Evolutionary conservation across 2,888 invertebrate genomes (phyloP), one percentile per base, ranked within the genome.

Genomic region (Bombylius discolor): DNA sequence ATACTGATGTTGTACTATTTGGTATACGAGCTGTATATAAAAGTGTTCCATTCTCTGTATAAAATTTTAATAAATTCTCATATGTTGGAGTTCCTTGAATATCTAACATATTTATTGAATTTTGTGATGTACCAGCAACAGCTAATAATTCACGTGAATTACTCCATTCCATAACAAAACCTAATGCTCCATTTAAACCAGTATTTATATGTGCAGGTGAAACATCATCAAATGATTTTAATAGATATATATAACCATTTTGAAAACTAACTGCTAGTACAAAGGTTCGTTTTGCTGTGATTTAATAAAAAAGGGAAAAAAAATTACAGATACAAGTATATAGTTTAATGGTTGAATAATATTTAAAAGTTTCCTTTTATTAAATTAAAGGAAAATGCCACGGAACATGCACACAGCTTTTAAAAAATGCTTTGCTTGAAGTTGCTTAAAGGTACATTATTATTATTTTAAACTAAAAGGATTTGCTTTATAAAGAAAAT

Each of bases 121-220:
- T 66, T 59, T 71, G 76, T 55, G 81, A 71, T 13, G 83, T 82
- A 1, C 97, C 96, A 50, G 93, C 94, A 1, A 96, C 92, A 0
- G 95, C 96, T 58, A 97, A 77, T 55, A 94, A 76, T 70, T 94
- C 92, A 42, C 93, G 84, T 3, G 93, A 93, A 73, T 95, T 96
- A 59, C 94, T 94, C 97, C 97, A 97, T 76, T 97, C 96, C 80
- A 96, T 89, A 64, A 88, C 85, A 62, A 91, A 74, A 9, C 88
- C 87, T 60, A 85, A 65, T 1, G 82, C 80, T 31, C 88, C 87
- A 64, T 84, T 81, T 59, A 90, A 76, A n/a, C 85, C 84, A 0
- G 95, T 95, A 67, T 83, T 80, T 62, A 95, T 83, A 63, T 91
- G 83, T 63, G 86, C 83, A 0, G 96, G 96, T 61, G 90, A 89